A percentile compares a stretch with the other conserved stretches of the same genome.
Evolutionary conservation across 2,888 invertebrate genomes (phyloP).

Genomic region (Eilema caniola): DNA sequence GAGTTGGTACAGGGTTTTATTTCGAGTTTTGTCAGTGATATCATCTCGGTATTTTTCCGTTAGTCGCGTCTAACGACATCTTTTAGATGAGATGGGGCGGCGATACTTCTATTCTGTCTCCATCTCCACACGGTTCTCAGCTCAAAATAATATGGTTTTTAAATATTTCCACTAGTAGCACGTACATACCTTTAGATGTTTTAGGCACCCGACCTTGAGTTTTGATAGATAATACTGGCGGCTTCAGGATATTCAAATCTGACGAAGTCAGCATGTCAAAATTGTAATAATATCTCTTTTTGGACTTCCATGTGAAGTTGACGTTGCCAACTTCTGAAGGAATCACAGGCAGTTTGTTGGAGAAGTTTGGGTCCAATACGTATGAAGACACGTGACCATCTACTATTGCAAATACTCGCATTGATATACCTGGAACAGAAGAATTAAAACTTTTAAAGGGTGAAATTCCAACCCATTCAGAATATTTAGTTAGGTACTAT

Average conservation of each 20-base stretch:
- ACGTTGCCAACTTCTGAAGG: conserved; percentile 97
- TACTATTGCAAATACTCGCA: conserved; percentile 96
- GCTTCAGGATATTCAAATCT: conserved; percentile 93
- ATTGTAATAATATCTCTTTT: conserved; percentile 94
- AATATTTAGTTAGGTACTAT: too few relatives aligned
- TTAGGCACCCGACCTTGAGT: conserved; percentile 94
- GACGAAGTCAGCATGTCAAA: conserved; percentile 95
- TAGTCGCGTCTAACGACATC: too few relatives aligned
- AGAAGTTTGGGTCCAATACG: conserved; percentile 95
- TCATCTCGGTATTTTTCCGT: too few relatives aligned
- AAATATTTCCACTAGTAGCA: too few relatives aligned
- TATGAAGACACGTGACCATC: conserved; percentile 95
- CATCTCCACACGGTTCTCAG: too few relatives aligned
- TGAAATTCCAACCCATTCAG: too few relatives aligned
- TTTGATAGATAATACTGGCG: conserved; percentile 95
- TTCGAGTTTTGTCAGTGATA: too few relatives aligned
- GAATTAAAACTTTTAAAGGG: not conserved
- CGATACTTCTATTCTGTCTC: too few relatives aligned
- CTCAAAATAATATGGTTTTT: too few relatives aligned
- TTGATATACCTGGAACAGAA: conserved; percentile 89
- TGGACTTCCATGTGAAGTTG: conserved; percentile 96
- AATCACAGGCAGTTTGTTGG: conserved; percentile 95
- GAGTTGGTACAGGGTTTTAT: too few relatives aligned
- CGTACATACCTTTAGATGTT: conserved; percentile 91
- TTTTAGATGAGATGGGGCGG: too few relatives aligned